Percentiles rank a stretch among this genome's conserved stretches.
phyloP scores from a whole-genome alignment of 2,797 vertebrate genomes.

The Leuciscus waleckii region DNA sequence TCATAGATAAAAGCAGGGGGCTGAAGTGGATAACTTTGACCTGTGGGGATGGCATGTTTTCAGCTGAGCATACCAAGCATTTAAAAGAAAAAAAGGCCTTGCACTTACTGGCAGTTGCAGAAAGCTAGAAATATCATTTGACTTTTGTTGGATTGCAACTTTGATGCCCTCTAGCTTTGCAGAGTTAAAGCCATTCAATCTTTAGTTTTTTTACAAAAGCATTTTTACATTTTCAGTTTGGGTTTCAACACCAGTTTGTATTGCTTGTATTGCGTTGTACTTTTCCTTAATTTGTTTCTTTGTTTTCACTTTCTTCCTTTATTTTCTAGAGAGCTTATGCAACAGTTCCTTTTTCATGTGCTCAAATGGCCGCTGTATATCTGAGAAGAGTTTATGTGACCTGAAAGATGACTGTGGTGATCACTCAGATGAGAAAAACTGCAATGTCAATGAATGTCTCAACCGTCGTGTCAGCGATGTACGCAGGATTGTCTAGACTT shows the following conservation, averaged over 20 bases:
- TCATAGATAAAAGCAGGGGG: constrained; percentile 56
- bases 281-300: constrained; percentile 30
- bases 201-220: constrained; percentile 41
- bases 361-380: constrained; percentile 94
- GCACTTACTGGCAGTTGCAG: constrained; percentile 45
- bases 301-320: constrained; percentile 9
- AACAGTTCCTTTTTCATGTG: constrained; percentile 89
- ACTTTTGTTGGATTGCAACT: constrained; percentile 32
- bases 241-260: constrained; percentile 6
- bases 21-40: constrained; percentile 59
- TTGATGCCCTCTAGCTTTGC: constrained; percentile 30
- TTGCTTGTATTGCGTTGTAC: neutral
- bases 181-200: constrained; percentile 27
- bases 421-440: constrained; percentile 93
- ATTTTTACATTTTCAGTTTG: constrained; percentile 24
- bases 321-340: constrained; percentile 83
- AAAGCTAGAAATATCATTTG: constrained; percentile 46
- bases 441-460: constrained; percentile 94
- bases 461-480: constrained; percentile 94
- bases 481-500: constrained; percentile 97
- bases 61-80: constrained; percentile 37
- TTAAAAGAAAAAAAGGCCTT: constrained; percentile 50
- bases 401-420: constrained; percentile 91
- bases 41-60: constrained; percentile 54
- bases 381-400: constrained; percentile 87